Conservation (phyloP, 2,888 invertebrate genomes). For the Orthosia gothica region DNA sequence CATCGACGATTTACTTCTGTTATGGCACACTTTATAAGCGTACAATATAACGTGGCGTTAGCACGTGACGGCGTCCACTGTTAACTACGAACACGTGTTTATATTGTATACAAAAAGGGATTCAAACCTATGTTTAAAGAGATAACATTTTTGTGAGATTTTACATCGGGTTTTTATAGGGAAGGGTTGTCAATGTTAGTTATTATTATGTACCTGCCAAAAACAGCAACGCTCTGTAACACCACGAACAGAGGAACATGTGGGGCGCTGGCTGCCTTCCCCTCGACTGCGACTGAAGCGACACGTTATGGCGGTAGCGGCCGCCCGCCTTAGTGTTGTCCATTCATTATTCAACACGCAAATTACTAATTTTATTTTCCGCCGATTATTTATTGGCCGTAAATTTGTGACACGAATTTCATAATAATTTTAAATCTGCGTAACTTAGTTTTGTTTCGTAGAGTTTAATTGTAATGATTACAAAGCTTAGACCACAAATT, state of each 20-base stretch:
- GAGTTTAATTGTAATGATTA: background rate
- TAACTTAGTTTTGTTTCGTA: background rate
- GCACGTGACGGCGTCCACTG: conserved; percentile 28
- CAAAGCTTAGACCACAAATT: background rate
- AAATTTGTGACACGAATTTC: conserved; percentile 25
- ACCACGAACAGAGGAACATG: conserved; percentile 77
- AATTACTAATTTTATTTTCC: conserved; percentile 40
- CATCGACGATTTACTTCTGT: conserved; percentile 37
- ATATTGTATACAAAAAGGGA: conserved; percentile 16
- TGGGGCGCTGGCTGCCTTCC: conserved; percentile 54
- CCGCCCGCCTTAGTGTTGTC: conserved; percentile 52
- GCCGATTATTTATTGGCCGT: conserved; percentile 7
- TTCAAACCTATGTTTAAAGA: background rate
- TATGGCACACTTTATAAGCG: conserved; percentile 32
- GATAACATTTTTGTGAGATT: background rate
- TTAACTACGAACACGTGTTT: conserved; percentile 12
- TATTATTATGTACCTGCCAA: conserved; percentile 68
- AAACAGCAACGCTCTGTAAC: conserved; percentile 69
- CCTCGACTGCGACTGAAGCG: conserved; percentile 49
- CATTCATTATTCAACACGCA: conserved; percentile 40
- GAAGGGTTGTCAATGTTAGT: conserved; percentile 21
- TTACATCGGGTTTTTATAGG: background rate
- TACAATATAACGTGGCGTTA: conserved; percentile 35
- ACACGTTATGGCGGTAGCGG: conserved; percentile 12
- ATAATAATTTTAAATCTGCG: background rate